phyloP scores from a whole-genome alignment of 2,797 vertebrate genomes.

The Denticeps clupeoides region DNA sequence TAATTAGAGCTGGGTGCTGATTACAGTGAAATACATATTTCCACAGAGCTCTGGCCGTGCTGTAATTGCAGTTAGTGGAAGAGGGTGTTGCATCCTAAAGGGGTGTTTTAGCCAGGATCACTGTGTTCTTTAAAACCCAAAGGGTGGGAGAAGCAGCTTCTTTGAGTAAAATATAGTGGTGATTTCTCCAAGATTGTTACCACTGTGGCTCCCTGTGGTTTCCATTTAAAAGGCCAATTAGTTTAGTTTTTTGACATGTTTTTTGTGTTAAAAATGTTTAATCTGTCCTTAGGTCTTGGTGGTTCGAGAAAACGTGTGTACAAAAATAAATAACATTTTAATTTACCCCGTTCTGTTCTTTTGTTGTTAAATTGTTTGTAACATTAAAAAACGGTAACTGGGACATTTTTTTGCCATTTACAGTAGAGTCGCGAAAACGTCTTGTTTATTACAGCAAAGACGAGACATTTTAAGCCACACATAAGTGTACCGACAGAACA shows the following conservation, averaged over 20 bases:
- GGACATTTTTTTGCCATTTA: too few species aligned
- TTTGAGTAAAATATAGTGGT: slow-evolving; percentile 19
- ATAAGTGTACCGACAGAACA: too few species aligned
- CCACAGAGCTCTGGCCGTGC: slow-evolving; percentile 11
- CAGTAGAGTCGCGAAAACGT: too few species aligned
- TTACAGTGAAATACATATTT: slow-evolving; percentile 19
- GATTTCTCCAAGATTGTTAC: slow-evolving; percentile 36
- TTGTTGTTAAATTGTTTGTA: too few species aligned
- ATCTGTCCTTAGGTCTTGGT: too few species aligned
- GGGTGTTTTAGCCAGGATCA: neutral
- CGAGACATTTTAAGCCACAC: too few species aligned
- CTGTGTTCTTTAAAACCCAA: slow-evolving; percentile 24
- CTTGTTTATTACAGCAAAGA: too few species aligned
- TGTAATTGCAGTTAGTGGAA: slow-evolving; percentile 21
- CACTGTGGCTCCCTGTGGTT: slow-evolving; percentile 22
- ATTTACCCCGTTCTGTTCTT: too few species aligned
- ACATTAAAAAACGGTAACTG: too few species aligned
- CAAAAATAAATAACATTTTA: neutral
- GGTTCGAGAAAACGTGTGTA: too few species aligned
- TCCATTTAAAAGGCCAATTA: slow-evolving; percentile 34
- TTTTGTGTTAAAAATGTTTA: slow-evolving; percentile 7
- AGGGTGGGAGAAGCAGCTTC: neutral
- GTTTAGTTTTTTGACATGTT: slow-evolving; percentile 6
- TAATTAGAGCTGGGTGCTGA: neutral
- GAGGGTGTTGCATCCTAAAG: slow-evolving; percentile 21